Conservation (phyloP, 1,140 invertebrate species). For the Solenopsis fugax region DNA sequence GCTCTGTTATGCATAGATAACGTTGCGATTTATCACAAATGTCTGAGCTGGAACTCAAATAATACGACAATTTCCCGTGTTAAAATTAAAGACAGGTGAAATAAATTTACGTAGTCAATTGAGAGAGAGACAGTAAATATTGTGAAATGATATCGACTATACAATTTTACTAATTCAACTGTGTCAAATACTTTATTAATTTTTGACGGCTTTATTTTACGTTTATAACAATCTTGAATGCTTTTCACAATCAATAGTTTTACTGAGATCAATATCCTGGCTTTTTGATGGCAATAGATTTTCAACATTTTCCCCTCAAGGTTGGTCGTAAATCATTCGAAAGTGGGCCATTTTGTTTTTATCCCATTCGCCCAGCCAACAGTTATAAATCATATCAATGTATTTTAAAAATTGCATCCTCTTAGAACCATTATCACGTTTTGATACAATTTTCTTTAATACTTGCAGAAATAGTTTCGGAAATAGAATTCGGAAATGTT, state of each 20-base stretch:
- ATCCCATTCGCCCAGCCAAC: not conserved
- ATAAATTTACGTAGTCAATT: not conserved
- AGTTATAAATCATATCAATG: not conserved
- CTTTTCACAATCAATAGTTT: not conserved
- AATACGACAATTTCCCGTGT: not conserved
- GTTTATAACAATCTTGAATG: not conserved
- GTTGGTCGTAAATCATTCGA: constrained; percentile 25
- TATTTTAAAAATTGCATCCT: constrained; percentile 8
- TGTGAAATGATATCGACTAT: not conserved
- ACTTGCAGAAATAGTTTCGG: not conserved
- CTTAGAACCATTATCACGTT: constrained; percentile 2
- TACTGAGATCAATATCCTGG: not conserved
- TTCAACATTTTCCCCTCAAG: not conserved
- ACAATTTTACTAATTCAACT: not conserved
- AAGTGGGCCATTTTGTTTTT: constrained; percentile 19
- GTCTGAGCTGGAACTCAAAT: too few relatives aligned
- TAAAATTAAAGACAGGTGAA: not conserved
- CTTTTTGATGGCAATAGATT: not conserved
- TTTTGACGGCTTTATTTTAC: constrained; percentile 6
- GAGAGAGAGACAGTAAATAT: not conserved
- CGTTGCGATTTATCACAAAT: not conserved
- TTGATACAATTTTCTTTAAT: not conserved
- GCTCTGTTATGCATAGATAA: not conserved
- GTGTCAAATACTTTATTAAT: not conserved
- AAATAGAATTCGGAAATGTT: constrained; percentile 9